Evolutionary conservation across 1,140 invertebrate species (phyloP).

Genomic region (Drosophila truncata): DNA sequence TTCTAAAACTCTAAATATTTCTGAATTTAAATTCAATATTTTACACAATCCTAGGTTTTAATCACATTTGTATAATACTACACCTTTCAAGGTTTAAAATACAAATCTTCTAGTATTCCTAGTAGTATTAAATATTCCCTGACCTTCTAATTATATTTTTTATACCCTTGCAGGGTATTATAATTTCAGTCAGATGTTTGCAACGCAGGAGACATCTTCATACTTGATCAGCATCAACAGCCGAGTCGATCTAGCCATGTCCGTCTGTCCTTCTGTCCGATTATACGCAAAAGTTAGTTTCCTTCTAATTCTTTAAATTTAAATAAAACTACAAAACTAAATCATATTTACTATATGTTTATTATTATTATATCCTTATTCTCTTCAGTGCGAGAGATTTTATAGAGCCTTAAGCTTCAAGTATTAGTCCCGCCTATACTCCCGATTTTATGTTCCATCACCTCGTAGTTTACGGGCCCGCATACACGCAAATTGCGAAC

Average conservation of each 20-base stretch:
- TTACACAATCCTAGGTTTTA: too few species aligned
- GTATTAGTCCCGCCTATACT: neutral
- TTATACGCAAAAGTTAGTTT: too few species aligned
- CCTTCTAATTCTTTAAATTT: neutral
- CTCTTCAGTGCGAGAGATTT: fast-evolving
- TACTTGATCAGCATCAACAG: too few species aligned
- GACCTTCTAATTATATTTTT: neutral
- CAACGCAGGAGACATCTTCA: too few species aligned
- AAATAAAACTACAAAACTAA: too few species aligned
- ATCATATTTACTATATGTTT: neutral
- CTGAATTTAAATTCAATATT: neutral
- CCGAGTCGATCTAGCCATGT: too few species aligned
- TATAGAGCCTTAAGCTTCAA: too few species aligned
- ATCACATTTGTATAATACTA: too few species aligned
- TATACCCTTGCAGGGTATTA: too few species aligned
- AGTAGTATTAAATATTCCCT: neutral
- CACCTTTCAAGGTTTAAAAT: neutral
- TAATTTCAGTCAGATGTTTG: too few species aligned
- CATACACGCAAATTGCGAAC: constrained; percentile 53
- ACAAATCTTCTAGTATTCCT: neutral
- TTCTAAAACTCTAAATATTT: too few species aligned
- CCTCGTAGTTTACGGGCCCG: constrained; percentile 34
- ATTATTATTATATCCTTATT: neutral
- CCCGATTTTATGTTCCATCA: neutral
- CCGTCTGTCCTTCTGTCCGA: too few species aligned